Conservation (phyloP, 2,797 vertebrate genomes). For the Glyptemys insculpta region DNA sequence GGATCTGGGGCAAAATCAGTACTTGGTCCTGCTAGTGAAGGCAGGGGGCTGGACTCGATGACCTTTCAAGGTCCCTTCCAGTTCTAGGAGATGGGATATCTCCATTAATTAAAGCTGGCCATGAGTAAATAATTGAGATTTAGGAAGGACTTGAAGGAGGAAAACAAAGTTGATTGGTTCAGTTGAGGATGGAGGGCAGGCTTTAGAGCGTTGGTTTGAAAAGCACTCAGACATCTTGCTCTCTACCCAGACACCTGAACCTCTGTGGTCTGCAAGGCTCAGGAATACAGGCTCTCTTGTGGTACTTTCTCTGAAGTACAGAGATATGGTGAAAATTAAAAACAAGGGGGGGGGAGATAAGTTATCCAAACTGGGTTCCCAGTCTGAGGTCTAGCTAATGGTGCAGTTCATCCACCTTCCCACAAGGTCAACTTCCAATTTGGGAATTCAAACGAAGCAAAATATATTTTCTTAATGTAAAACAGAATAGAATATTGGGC, state of each 20-base stretch:
- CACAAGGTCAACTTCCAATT: neutral
- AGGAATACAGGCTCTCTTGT: neutral
- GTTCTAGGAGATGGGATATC: no score
- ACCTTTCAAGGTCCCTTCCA: no score
- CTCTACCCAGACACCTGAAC: neutral
- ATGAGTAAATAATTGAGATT: constrained; percentile 54
- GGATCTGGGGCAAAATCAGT: no score
- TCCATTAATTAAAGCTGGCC: neutral
- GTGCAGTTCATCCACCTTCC: neutral
- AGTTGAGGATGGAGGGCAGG: neutral
- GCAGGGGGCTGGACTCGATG: no score
- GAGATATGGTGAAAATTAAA: neutral
- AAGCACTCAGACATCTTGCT: neutral
- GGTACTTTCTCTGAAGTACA: neutral
- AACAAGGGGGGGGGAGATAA: neutral
- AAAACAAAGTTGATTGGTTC: constrained; percentile 10
- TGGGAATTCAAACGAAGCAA: neutral
- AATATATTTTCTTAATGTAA: neutral
- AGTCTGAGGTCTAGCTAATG: neutral
- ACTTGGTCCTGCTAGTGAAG: no score
- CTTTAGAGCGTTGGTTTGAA: neutral
- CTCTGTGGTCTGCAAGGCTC: neutral
- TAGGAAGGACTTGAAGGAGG: constrained; percentile 12
- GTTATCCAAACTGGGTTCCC: neutral
- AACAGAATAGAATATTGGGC: fast-evolving